Conservation (phyloP, 2,113 vertebrate genomes). For the Glaucidium brasilianum region DNA sequence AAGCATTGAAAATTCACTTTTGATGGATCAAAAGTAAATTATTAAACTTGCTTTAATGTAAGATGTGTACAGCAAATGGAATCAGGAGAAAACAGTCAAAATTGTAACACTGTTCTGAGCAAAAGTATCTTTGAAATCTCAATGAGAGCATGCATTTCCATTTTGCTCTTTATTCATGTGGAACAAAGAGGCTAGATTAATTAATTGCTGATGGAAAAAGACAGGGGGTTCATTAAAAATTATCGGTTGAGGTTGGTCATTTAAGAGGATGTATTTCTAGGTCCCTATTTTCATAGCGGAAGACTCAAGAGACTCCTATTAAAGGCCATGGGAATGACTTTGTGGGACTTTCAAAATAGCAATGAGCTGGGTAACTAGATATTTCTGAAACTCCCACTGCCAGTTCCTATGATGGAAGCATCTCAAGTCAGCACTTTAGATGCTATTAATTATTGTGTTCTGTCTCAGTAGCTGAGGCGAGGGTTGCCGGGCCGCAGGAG, state of each 20-base stretch:
- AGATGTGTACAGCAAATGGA: slow-evolving; percentile 24
- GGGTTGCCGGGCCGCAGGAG: accelerated
- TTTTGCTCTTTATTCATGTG: slow-evolving; percentile 40
- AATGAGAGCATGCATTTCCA: slow-evolving; percentile 8
- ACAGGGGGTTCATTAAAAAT: slow-evolving; percentile 37
- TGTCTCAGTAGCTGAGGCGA: background rate
- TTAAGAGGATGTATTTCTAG: slow-evolving; percentile 1
- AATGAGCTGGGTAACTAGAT: background rate
- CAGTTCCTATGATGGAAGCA: slow-evolving; percentile 35
- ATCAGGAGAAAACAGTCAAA: slow-evolving; percentile 13
- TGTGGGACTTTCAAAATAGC: slow-evolving; percentile 11
- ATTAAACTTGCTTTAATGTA: slow-evolving; percentile 45
- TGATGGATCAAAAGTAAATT: slow-evolving; percentile 43
- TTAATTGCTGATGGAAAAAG: slow-evolving; percentile 54
- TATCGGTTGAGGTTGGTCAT: slow-evolving; percentile 22
- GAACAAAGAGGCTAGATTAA: slow-evolving; percentile 33
- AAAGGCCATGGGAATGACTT: slow-evolving; percentile 53
- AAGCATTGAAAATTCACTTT: slow-evolving; percentile 22
- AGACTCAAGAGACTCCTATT: slow-evolving; percentile 51
- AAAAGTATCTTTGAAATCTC: slow-evolving; percentile 38
- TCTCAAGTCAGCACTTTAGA: background rate
- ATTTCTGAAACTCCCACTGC: slow-evolving; percentile 16
- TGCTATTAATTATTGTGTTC: background rate
- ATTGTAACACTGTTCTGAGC: slow-evolving; percentile 19
- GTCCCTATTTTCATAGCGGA: background rate